Percentiles rank a stretch among this genome's conserved stretches.
phyloP scores from a whole-genome alignment of 1,140 invertebrate species.

The Elymnias hypermnestra region DNA sequence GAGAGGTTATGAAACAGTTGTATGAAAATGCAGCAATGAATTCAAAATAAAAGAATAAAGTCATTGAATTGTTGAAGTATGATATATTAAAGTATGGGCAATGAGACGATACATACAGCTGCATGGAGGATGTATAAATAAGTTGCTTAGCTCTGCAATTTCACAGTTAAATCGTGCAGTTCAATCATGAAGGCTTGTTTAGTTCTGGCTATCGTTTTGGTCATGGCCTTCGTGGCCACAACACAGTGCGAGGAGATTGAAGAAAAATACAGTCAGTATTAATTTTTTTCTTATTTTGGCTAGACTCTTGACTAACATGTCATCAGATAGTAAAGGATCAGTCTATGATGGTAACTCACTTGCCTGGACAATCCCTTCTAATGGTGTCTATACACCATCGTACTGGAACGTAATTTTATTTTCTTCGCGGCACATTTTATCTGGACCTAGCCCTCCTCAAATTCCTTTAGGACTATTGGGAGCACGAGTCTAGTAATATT shows the following conservation, averaged over 20 bases:
- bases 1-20: too few relatives aligned
- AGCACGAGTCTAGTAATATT: too few relatives aligned
- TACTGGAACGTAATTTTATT: too few relatives aligned
- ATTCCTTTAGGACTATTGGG: too few relatives aligned
- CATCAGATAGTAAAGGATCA: too few relatives aligned
- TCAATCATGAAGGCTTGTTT: conserved; percentile 40
- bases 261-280: conserved; percentile 20
- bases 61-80: neutral
- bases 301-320: too few relatives aligned
- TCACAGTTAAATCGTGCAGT: conserved; percentile 28
- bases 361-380: too few relatives aligned
- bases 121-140: conserved; percentile 44
- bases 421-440: too few relatives aligned
- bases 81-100: conserved; percentile 14
- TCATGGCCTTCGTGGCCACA: conserved; percentile 21
- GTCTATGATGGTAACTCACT: too few relatives aligned
- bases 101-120: conserved; percentile 23
- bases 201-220: conserved; percentile 30
- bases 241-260: conserved; percentile 14
- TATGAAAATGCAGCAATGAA: conserved; percentile 16
- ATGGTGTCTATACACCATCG: too few relatives aligned
- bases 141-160: conserved; percentile 24
- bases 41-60: neutral
- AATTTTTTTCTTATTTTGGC: neutral
- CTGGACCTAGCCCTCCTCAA: too few relatives aligned